These are phyloP conservation scores for Xiphydria camelus DNA, from an alignment of 2,888 invertebrate species.

Conservation along the genomic window DNA sequence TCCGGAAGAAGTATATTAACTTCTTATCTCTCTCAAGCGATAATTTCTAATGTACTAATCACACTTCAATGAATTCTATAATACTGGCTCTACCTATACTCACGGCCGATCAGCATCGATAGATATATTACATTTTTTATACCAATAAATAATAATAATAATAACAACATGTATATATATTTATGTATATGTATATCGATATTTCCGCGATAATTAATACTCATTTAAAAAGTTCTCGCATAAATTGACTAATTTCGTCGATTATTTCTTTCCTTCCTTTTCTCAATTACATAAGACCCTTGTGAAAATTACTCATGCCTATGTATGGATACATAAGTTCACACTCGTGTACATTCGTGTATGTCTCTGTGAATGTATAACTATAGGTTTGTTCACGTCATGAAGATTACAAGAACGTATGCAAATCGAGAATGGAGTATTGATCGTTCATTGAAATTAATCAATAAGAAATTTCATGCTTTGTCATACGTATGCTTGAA, in stretches of 20 bases:
- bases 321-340: too few species aligned
- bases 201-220: slow-evolving; percentile 22
- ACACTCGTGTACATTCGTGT: background rate
- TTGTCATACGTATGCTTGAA: too few species aligned
- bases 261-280: slow-evolving; percentile 12
- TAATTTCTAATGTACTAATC: slow-evolving; percentile 19
- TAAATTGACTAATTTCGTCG: slow-evolving; percentile 56
- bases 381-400: too few species aligned
- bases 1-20: background rate
- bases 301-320: background rate
- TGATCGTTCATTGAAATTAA: too few species aligned
- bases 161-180: slow-evolving; percentile 22
- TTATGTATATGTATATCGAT: slow-evolving; percentile 24
- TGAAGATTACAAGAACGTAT: too few species aligned
- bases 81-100: slow-evolving; percentile 14
- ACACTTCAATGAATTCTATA: slow-evolving; percentile 19
- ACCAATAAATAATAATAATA: slow-evolving; percentile 12
- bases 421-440: too few species aligned
- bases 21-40: background rate
- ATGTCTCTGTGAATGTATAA: background rate
- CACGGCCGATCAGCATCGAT: too few species aligned
- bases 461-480: too few species aligned
- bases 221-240: slow-evolving; percentile 47
- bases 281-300: slow-evolving; percentile 17
- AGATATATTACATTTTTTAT: too few species aligned